Percentiles rank a stretch among this genome's conserved stretches.
Conservation (phyloP, 2,888 invertebrate species). For the Gymnocheta viridis region DNA sequence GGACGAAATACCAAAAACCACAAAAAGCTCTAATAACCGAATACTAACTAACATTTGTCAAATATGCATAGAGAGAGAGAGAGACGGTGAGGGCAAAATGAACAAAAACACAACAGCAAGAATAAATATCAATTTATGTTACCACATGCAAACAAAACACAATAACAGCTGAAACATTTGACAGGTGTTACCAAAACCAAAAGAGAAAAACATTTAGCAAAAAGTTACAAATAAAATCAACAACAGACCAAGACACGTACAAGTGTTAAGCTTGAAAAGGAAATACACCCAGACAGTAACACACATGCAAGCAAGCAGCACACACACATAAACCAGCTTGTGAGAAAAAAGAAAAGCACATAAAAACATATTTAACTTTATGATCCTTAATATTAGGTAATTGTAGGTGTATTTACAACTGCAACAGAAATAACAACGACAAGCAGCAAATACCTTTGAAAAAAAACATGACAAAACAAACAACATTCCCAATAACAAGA, state of each 20-base stretch:
- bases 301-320: background rate
- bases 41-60: conserved; percentile 23
- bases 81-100: background rate
- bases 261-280: conserved; percentile 51
- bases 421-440: conserved; percentile 1
- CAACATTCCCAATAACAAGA: no score
- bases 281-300: conserved; percentile 4
- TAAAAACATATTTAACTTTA: conserved; percentile 58
- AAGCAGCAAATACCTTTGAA: conserved; percentile 9
- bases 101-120: conserved; percentile 8
- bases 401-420: conserved; percentile 57
- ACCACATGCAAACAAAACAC: conserved; percentile 53
- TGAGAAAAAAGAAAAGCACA: background rate
- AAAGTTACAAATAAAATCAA: conserved; percentile 41
- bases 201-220: conserved; percentile 8
- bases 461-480: conserved; percentile 25
- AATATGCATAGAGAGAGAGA: background rate
- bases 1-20: conserved; percentile 52
- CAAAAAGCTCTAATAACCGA: conserved; percentile 57
- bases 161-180: conserved; percentile 55
- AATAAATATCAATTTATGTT: conserved; percentile 54
- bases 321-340: background rate
- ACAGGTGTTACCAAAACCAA: conserved; percentile 57
- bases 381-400: conserved; percentile 66
- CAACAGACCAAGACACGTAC: conserved; percentile 54